Percentiles rank a stretch among this genome's conserved stretches.
Conservation (phyloP, 2,797 vertebrate species). For the Pampus argenteus region DNA sequence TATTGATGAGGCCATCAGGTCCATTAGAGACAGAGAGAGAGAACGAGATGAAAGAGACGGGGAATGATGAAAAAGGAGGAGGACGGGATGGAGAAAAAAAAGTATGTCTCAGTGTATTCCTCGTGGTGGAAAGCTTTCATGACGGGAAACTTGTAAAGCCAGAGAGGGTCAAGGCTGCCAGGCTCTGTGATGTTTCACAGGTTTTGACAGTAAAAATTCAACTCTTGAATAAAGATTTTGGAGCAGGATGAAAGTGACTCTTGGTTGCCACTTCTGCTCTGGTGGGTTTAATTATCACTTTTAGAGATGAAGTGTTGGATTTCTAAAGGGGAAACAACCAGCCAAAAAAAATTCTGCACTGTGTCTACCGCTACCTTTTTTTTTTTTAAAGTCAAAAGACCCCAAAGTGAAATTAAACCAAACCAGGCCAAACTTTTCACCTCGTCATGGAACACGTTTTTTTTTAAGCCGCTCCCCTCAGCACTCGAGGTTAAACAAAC, state of each 20-base stretch:
- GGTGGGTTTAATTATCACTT: not conserved
- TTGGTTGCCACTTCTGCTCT: not conserved
- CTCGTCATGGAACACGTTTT: not conserved
- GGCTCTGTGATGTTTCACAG: not conserved
- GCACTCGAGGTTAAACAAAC: not conserved
- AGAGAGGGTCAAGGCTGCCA: not conserved
- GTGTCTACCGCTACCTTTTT: too few relatives aligned
- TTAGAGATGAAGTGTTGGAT: not conserved
- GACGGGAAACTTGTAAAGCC: not conserved
- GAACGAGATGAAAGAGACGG: constrained; percentile 29
- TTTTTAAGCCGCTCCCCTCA: not conserved
- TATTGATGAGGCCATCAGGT: constrained; percentile 75
- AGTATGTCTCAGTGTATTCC: not conserved
- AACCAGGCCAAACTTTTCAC: constrained; percentile 7
- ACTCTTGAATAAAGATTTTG: not conserved
- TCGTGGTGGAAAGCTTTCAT: not conserved
- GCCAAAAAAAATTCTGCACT: not conserved
- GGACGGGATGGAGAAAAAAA: constrained; percentile 16
- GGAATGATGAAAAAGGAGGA: constrained; percentile 2
- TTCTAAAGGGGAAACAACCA: too few relatives aligned
- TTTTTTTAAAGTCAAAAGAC: not conserved
- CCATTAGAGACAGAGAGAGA: constrained; percentile 46
- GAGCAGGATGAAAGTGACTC: not conserved
- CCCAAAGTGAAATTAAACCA: too few relatives aligned
- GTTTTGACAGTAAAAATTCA: not conserved